Evolutionary conservation across 2,888 invertebrate species (phyloP).

Genomic region (Tillus elongatus): DNA sequence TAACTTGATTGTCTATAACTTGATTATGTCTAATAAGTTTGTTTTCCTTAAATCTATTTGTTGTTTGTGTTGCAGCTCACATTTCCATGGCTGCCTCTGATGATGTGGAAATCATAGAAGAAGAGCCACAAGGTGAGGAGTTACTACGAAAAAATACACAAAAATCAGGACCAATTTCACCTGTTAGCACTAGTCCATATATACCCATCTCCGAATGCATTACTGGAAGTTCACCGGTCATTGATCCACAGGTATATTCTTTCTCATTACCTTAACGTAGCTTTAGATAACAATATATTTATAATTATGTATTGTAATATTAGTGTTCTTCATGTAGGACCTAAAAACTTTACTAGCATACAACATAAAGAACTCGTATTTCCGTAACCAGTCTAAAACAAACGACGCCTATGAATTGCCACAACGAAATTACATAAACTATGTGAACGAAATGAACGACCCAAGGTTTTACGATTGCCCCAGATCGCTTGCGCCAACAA

Average conservation of each 20-base stretch:
- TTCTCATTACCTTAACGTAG: no score
- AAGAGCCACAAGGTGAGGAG: no score
- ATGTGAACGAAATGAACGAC: constrained; percentile 41
- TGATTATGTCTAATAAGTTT: no score
- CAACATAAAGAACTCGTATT: constrained; percentile 29
- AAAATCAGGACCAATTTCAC: no score
- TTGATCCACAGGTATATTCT: constrained; percentile 28
- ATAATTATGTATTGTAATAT: not conserved
- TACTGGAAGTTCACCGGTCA: constrained; percentile 54
- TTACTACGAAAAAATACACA: no score
- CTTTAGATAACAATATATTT: not conserved
- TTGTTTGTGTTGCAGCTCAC: no score
- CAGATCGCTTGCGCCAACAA: constrained; percentile 33
- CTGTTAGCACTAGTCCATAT: constrained; percentile 70
- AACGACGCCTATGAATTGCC: constrained; percentile 29
- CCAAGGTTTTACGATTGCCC: constrained; percentile 49
- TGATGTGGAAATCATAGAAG: no score
- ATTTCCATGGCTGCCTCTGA: no score
- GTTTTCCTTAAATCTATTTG: no score
- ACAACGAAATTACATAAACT: constrained; percentile 34
- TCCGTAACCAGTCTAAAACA: constrained; percentile 23
- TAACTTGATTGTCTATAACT: no score
- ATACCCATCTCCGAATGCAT: constrained; percentile 90
- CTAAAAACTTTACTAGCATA: constrained; percentile 31
- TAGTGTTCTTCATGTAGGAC: constrained; percentile 26